Conservation (phyloP, 1,140 invertebrate species). For the Aphelenchoides avenae region DNA sequence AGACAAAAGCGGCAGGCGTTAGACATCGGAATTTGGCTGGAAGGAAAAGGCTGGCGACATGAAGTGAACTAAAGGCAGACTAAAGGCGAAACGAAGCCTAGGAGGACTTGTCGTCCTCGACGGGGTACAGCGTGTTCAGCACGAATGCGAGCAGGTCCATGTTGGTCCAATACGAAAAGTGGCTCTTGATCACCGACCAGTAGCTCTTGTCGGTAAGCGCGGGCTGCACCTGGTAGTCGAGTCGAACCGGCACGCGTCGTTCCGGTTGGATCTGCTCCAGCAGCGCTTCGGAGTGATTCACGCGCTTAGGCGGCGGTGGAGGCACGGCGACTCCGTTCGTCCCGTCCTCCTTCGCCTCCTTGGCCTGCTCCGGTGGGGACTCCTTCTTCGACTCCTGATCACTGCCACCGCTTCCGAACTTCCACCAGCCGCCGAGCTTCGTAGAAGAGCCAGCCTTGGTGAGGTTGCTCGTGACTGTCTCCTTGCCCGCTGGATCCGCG, state of each 20-base stretch:
- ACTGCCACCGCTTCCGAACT: background rate
- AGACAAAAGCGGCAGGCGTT: no score
- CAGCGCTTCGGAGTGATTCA: conserved; percentile 9
- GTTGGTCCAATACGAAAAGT: conserved; percentile 27
- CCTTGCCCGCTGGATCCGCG: no score
- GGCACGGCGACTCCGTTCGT: no score
- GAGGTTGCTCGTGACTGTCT: background rate
- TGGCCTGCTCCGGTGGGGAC: no score
- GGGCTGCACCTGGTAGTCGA: conserved; percentile 8
- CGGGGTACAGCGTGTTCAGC: conserved; percentile 19
- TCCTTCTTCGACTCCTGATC: conserved; percentile 5
- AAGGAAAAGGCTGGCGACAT: no score
- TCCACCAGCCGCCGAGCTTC: conserved; percentile 1
- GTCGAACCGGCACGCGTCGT: conserved; percentile 8
- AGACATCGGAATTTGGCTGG: no score
- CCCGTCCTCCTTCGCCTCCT: no score
- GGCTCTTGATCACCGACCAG: conserved; percentile 31
- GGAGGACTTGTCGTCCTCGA: no score
- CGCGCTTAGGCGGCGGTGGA: no score
- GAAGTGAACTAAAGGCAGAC: no score
- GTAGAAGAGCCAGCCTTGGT: background rate
- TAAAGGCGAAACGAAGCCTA: no score
- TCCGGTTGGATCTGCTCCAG: conserved; percentile 4
- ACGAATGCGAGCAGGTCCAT: conserved; percentile 20
- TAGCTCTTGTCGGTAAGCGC: conserved; percentile 7